phyloP scores from a whole-genome alignment of 2,888 invertebrate genomes.

The Bruchidius siliquastri region DNA sequence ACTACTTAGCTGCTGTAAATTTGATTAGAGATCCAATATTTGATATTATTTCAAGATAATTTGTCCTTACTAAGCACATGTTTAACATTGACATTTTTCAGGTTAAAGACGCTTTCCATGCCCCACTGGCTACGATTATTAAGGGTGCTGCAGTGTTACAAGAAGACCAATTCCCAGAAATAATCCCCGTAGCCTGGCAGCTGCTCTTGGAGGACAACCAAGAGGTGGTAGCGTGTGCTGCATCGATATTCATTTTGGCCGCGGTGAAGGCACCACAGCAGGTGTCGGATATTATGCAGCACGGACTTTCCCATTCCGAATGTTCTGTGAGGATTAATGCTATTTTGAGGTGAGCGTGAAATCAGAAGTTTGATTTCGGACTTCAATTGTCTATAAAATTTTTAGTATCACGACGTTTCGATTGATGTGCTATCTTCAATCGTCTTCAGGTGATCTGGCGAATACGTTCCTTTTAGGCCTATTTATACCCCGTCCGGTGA shows the following conservation, averaged over 20 bases:
- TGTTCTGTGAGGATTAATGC: slow-evolving; percentile 78
- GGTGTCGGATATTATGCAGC: slow-evolving; percentile 84
- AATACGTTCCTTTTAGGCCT: too few species aligned
- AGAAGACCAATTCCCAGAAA: slow-evolving; percentile 82
- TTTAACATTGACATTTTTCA: slow-evolving; percentile 34
- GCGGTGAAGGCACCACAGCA: slow-evolving; percentile 89
- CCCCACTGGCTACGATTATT: slow-evolving; percentile 77
- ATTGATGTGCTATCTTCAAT: too few species aligned
- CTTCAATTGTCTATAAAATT: not conserved
- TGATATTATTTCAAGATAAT: too few species aligned
- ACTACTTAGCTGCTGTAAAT: too few species aligned
- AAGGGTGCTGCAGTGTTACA: slow-evolving; percentile 87
- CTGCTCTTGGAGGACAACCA: slow-evolving; percentile 87
- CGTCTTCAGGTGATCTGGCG: too few species aligned
- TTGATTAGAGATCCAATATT: too few species aligned
- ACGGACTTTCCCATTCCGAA: slow-evolving; percentile 79
- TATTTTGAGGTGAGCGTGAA: slow-evolving; percentile 58
- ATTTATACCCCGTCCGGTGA: too few species aligned
- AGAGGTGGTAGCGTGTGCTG: slow-evolving; percentile 78
- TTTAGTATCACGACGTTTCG: too few species aligned
- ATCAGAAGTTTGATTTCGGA: not conserved
- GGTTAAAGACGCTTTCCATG: slow-evolving; percentile 87
- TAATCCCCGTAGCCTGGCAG: slow-evolving; percentile 93
- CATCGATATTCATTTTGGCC: slow-evolving; percentile 86
- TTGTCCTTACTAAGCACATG: too few species aligned